Conservation (phyloP, 2,888 invertebrate species). For the Epicampocera succincta region DNA sequence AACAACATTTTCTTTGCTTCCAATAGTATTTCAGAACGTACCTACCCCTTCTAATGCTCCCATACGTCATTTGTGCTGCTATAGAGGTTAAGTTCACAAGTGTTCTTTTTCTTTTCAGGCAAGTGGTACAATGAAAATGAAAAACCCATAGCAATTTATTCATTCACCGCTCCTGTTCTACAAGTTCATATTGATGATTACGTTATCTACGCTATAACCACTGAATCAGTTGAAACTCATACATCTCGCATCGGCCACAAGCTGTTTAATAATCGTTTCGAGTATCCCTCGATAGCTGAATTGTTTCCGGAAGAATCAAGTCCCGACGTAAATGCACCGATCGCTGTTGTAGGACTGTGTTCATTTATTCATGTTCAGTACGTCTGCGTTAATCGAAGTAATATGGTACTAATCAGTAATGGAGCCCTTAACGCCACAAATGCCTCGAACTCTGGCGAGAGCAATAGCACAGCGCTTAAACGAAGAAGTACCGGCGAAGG, state of each 20-base stretch:
- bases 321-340: conserved; percentile 78
- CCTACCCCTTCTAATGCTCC: too few species aligned
- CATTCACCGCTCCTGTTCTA: conserved; percentile 87
- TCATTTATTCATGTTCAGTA: conserved; percentile 80
- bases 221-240: conserved; percentile 89
- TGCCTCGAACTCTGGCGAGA: conserved; percentile 69
- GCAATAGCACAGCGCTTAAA: conserved; percentile 68
- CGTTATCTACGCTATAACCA: conserved; percentile 88
- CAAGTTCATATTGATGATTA: conserved; percentile 86
- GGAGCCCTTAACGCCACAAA: conserved; percentile 71
- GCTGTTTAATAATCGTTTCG: conserved; percentile 82
- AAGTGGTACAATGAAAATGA: conserved; percentile 82
- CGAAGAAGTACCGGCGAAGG: conserved; percentile 71
- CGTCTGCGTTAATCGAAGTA: conserved; percentile 78
- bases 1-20: too few species aligned
- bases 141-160: conserved; percentile 85
- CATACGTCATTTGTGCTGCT: too few species aligned
- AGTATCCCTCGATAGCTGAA: conserved; percentile 79
- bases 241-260: conserved; percentile 86
- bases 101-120: conserved; percentile 70
- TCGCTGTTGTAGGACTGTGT: conserved; percentile 79
- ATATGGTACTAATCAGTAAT: conserved; percentile 78
- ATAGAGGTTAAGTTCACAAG: not conserved
- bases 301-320: conserved; percentile 79
- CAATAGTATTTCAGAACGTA: too few species aligned